phyloP scores from a whole-genome alignment of 2,888 invertebrate genomes.

The Drosophila multiciliata region DNA sequence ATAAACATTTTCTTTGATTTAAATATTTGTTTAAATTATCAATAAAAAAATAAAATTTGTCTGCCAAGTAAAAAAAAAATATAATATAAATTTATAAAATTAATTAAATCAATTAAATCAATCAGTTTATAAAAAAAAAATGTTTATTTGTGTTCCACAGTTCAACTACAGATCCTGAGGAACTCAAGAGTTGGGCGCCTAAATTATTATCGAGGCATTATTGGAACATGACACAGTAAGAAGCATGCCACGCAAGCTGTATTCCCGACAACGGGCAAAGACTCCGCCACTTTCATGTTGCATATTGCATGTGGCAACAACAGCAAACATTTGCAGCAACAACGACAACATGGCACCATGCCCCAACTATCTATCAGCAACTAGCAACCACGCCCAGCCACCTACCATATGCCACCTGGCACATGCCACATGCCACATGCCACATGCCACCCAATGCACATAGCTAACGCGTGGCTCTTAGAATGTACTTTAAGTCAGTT shows the following conservation, averaged over 20 bases:
- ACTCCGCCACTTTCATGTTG: slow-evolving; percentile 57
- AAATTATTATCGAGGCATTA: slow-evolving; percentile 31
- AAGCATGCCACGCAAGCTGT: not conserved
- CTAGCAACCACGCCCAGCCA: not conserved
- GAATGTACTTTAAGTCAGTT: slow-evolving; percentile 67
- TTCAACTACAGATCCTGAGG: not conserved
- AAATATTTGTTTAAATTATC: not conserved
- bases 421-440: slow-evolving; percentile 1
- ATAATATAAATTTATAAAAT: not conserved
- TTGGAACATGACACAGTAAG: slow-evolving; percentile 26
- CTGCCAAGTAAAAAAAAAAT: not conserved
- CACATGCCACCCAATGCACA: not conserved
- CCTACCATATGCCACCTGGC: slow-evolving; percentile 29
- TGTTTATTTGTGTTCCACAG: not conserved
- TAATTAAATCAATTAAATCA: not conserved
- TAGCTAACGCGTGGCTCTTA: slow-evolving; percentile 1
- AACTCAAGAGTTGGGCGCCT: not conserved
- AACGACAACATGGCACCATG: slow-evolving; percentile 32
- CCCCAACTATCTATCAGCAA: slow-evolving; percentile 6
- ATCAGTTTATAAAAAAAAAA: not conserved
- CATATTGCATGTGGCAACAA: slow-evolving; percentile 44
- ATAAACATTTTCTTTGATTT: not conserved
- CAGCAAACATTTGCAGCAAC: slow-evolving; percentile 8
- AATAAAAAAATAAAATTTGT: not conserved
- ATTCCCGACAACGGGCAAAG: slow-evolving; percentile 23